Evolutionary conservation across 2,797 vertebrate genomes (phyloP), one percentile per base, ranked within the genome.

Genomic region (Lophius americanus): DNA sequence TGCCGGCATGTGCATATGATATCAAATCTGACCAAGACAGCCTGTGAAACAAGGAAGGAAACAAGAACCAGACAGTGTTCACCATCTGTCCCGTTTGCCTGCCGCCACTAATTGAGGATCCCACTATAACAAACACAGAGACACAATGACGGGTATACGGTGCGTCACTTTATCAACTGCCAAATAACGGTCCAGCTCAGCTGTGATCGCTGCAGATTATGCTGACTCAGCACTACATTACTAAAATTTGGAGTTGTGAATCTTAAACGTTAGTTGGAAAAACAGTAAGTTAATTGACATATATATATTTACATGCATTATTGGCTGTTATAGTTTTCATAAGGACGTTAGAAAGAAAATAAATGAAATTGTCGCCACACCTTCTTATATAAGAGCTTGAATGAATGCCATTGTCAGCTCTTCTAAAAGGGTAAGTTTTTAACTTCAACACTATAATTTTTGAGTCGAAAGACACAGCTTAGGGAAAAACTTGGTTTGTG

Each of bases 1-100:
- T 61, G 67, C 64, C 2, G 44, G 47, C 61, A 67, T 6, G 9
- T 43, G 2, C 58, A 52, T 44, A 52, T 44, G 55, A 75, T 9
- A 55, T 66, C 52, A 51, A 79, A 74, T 75, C 48, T 79, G 64
- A 76, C 51, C 12, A 2, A 42, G 55, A 59, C 68, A 14, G 73
- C 43, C 42, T 57, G 66, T 37, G 48, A 70, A 50, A 70, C 57
- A 53, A 56, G 37, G 35, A 44, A 55, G 46, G 62, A 82, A 55
- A 73, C 44, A 60, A 77, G 69, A 78, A 78, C 70, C 79, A 77
- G 78, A 78, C 64, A 57, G 41, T 39, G 37, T 53, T 61, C 7
- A 7, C 79, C 86, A 82, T 85, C 82, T 86, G 84, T 73, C 78
- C 68, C 1, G 73, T 70, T 46, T 64, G 64, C 72, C 59, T 70